Percentiles rank a stretch among this genome's conserved stretches.
Evolutionary conservation across 2,113 vertebrate species (phyloP).

Genomic region (Cromileptes altivelis): DNA sequence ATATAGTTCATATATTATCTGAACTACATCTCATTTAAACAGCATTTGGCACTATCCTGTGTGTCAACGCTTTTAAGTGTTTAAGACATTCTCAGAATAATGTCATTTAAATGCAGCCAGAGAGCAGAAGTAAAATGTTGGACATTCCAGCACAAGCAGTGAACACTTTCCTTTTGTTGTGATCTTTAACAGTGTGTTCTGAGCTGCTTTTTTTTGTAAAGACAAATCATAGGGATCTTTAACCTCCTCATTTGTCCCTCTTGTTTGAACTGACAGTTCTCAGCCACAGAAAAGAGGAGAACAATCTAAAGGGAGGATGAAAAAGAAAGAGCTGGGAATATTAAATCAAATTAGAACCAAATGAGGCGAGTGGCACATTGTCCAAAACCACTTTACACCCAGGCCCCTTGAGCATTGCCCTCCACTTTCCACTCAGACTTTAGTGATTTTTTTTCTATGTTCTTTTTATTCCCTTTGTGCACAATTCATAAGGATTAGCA

Average conservation of each 20-base stretch:
- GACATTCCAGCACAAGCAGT: conserved; percentile 20
- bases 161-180: conserved; percentile 8
- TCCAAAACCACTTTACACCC: conserved; percentile 77
- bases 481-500: conserved; percentile 69
- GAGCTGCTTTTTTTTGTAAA: conserved; percentile 50
- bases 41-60: neutral
- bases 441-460: conserved; percentile 66
- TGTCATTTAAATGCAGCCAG: conserved; percentile 2
- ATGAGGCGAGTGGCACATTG: conserved; percentile 64
- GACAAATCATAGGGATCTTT: conserved; percentile 54
- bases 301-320: conserved; percentile 39
- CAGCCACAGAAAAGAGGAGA: conserved; percentile 60
- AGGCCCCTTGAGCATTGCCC: conserved; percentile 63
- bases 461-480: conserved; percentile 68
- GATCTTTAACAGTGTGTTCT: conserved; percentile 36
- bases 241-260: conserved; percentile 53
- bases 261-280: conserved; percentile 68
- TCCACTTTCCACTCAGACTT: conserved; percentile 72
- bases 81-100: neutral
- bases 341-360: conserved; percentile 79
- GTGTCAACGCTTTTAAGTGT: conserved; percentile 12
- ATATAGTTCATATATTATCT: conserved; percentile 3
- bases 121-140: conserved; percentile 29
- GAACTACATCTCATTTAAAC: neutral
- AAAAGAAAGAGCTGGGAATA: conserved; percentile 62